Conservation (phyloP, 2,888 invertebrate species). For the Macrosiphum euphorbiae region DNA sequence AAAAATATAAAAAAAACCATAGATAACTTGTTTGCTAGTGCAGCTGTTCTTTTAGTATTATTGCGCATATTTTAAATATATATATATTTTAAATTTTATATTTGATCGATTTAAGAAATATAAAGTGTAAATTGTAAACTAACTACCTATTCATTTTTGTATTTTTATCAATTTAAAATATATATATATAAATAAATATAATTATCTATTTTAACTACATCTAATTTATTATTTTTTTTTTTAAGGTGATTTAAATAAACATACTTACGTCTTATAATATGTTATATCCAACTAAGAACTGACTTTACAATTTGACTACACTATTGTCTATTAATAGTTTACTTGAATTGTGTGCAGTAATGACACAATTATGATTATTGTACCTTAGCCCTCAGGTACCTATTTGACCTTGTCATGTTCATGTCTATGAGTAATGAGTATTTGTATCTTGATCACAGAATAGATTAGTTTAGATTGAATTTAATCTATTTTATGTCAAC, state of each 20-base stretch:
- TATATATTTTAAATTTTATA: not conserved
- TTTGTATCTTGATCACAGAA: too few relatives aligned
- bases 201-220: not conserved
- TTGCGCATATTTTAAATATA: constrained; percentile 8
- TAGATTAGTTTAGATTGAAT: too few relatives aligned
- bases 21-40: not conserved
- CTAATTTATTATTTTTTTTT: not conserved
- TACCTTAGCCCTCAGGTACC: too few relatives aligned
- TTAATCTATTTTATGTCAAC: too few relatives aligned
- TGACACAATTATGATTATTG: too few relatives aligned
- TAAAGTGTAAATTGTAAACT: not conserved
- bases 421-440: too few relatives aligned
- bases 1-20: not conserved
- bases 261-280: not conserved
- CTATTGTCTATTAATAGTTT: too few relatives aligned
- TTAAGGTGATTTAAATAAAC: not conserved
- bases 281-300: too few relatives aligned
- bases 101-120: not conserved
- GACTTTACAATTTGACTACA: too few relatives aligned
- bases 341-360: too few relatives aligned
- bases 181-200: not conserved
- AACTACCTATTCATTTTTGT: not conserved
- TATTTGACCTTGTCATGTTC: too few relatives aligned
- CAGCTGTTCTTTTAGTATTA: constrained; percentile 9
- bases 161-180: not conserved